A percentile compares a stretch with the other conserved stretches of the same genome.
Conservation (phyloP, 2,888 invertebrate genomes). For the Pyrrhia umbra region DNA sequence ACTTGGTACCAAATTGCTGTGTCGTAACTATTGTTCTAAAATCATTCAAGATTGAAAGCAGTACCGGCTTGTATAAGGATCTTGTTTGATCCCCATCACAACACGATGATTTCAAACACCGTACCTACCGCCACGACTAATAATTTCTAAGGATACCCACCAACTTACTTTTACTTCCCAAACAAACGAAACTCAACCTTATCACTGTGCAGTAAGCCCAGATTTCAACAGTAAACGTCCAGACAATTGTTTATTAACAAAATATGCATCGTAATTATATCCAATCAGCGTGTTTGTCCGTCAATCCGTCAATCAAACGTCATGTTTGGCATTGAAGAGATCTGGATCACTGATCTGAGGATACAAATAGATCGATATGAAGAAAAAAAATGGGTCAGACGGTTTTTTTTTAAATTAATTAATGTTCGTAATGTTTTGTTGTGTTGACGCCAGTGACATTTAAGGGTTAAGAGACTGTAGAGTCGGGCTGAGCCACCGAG, state of each 20-base stretch:
- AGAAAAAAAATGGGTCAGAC: slow-evolving; percentile 72
- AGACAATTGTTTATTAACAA: slow-evolving; percentile 75
- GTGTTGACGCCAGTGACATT: slow-evolving; percentile 43
- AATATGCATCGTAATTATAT: slow-evolving; percentile 89
- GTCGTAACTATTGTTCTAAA: slow-evolving; percentile 22
- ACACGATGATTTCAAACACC: slow-evolving; percentile 54
- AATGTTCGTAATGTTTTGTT: slow-evolving; percentile 44
- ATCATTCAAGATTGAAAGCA: slow-evolving; percentile 36
- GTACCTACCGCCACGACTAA: slow-evolving; percentile 51
- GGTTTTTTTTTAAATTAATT: slow-evolving; percentile 64
- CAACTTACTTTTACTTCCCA: slow-evolving; percentile 8
- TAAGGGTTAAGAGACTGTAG: slow-evolving; percentile 37
- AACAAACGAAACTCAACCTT: slow-evolving; percentile 38
- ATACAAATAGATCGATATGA: slow-evolving; percentile 65
- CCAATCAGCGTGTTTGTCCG: slow-evolving; percentile 85
- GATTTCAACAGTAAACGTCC: slow-evolving; percentile 20
- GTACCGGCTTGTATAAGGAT: slow-evolving; percentile 40
- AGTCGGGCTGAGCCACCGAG: slow-evolving; percentile 17
- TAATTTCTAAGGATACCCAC: slow-evolving; percentile 53
- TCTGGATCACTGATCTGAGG: slow-evolving; percentile 77
- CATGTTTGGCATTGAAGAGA: slow-evolving; percentile 71
- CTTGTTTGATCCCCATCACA: slow-evolving; percentile 55
- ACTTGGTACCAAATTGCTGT: slow-evolving; percentile 17
- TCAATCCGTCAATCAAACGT: slow-evolving; percentile 83
- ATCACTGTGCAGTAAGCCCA: background rate